Evolutionary conservation across 1,140 invertebrate species (phyloP), one percentile per base, ranked within the genome.

Genomic region (Acromyrmex echinatior): DNA sequence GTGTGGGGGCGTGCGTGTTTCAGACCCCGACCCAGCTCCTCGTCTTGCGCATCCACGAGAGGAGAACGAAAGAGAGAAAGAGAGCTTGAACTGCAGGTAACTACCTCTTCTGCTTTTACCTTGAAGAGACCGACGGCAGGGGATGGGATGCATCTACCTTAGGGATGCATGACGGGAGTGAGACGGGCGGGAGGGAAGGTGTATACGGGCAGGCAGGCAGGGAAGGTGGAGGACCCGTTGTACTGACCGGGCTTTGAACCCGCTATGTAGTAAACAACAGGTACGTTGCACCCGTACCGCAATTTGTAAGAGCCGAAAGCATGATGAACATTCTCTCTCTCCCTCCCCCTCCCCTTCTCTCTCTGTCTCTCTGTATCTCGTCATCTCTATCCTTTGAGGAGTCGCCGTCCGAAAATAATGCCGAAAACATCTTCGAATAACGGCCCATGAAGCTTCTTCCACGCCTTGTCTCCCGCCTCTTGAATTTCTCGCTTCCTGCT

Each of bases 181-280:
- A 84, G 63, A 79, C 65, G 86, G 66, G 76, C 84, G 79, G 79
- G 87, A 53, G 81, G 78, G 21, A n/a, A 28, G 28, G 25, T 79
- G 80, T 62, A 74, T 68, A 86, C 62, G 78, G 56, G 49, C 28
- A 35, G 25, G 53, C 65, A 73, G 79, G 78, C 78, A 88, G 92
- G 92, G 91, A 92, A 82, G 82, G 91, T 82, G 86, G 81, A 81
- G 88, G 92, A 87, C 87, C 87, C 89, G 92, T 93, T 93, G 92
- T 85, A 93, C 90, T 93, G 93, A 93, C 92, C 93, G 93, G 93
- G 91, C 93, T 94, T 94, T 94, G 93, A 94, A 93, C 93, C 92
- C 92, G 80, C 84, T 90, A 79, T 87, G 90, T 93, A 90, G 93
- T 94, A 94, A 94, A 94, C 93, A 94, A 94, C 93, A 93, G 93